Percentiles rank a stretch among this genome's conserved stretches.
Evolutionary conservation across 2,797 vertebrate genomes (phyloP).

Genomic region (Syngnathus acus): DNA sequence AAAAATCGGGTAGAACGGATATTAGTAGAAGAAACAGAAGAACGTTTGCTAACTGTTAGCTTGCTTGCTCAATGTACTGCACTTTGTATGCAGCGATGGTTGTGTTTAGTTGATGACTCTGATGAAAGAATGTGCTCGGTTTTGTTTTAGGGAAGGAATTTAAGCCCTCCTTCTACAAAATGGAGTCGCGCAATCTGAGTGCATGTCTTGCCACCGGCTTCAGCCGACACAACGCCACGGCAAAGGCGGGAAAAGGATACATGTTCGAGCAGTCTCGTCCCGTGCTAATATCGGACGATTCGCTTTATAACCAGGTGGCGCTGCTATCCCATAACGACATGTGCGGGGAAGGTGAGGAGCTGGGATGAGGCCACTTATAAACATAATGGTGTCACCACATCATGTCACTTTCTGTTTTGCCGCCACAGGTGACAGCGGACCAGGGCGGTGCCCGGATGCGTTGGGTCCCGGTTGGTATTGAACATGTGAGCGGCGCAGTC

Average conservation of each 20-base stretch:
- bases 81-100: no score
- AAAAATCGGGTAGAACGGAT: no score
- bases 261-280: not conserved
- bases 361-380: not conserved
- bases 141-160: not conserved
- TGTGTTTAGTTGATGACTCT: no score
- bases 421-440: not conserved
- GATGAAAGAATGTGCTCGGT: not conserved
- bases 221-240: not conserved
- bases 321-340: not conserved
- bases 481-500: not conserved
- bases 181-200: not conserved
- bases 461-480: not conserved
- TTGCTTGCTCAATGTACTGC: no score
- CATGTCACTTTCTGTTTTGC: not conserved
- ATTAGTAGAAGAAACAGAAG: no score
- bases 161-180: slow-evolving; percentile 5
- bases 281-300: not conserved
- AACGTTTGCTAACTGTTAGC: no score
- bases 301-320: not conserved
- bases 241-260: not conserved
- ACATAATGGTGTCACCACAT: not conserved
- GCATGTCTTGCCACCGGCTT: slow-evolving; percentile 3
- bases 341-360: not conserved
- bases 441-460: not conserved